These are phyloP conservation scores for Astyanax mexicanus DNA, from an alignment of 2,797 vertebrate genomes.

Conservation along the genomic window DNA sequence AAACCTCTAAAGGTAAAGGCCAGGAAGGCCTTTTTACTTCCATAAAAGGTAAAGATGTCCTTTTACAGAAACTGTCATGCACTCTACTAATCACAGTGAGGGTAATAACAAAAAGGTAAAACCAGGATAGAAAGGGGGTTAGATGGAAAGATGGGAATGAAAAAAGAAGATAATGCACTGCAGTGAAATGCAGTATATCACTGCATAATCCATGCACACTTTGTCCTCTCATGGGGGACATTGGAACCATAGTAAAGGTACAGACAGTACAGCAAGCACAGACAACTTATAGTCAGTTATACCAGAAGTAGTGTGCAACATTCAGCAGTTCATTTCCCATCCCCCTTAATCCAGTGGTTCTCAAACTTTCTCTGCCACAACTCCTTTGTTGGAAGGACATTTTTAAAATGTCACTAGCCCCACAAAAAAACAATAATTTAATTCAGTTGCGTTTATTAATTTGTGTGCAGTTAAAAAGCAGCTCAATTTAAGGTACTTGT, in stretches of 20 bases:
- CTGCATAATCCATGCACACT: conserved; percentile 10
- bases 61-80: conserved; percentile 1
- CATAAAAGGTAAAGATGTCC: conserved; percentile 12
- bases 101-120: neutral
- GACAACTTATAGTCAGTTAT: conserved; percentile 15
- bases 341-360: too few species aligned
- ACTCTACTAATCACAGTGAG: conserved; percentile 2
- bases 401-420: too few species aligned
- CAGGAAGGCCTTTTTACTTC: too few species aligned
- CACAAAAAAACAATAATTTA: too few species aligned
- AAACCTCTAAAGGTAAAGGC: too few species aligned
- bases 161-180: neutral
- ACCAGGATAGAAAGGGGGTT: neutral
- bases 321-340: neutral
- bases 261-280: conserved; percentile 8
- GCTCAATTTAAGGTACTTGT: too few species aligned
- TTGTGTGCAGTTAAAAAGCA: too few species aligned
- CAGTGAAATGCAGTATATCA: neutral
- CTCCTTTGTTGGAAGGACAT: too few species aligned
- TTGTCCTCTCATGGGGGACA: conserved; percentile 2
- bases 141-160: neutral
- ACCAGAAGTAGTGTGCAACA: neutral
- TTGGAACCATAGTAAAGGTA: conserved; percentile 11
- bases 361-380: too few species aligned
- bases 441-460: too few species aligned